A percentile compares a stretch with the other conserved stretches of the same genome.
These are phyloP conservation scores for Pontoporia blainvillei DNA, from an alignment of 2,113 vertebrate genomes.

Conservation along the genomic window DNA sequence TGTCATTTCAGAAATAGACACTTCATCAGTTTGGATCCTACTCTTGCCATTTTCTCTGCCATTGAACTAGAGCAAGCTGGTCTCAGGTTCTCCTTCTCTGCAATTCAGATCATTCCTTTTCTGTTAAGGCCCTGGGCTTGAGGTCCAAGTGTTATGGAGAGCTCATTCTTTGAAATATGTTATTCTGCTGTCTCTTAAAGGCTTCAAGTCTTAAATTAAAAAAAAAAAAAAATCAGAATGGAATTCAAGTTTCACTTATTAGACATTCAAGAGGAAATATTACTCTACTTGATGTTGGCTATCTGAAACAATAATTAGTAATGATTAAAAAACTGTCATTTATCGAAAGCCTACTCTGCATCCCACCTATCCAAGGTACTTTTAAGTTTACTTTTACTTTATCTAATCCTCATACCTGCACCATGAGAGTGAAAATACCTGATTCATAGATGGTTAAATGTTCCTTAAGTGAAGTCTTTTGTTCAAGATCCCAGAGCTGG, in stretches of 20 bases:
- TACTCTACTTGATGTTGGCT: accelerated
- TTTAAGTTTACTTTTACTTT: not conserved
- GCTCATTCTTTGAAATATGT: not conserved
- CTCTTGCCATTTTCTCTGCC: not conserved
- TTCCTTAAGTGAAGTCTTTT: not conserved
- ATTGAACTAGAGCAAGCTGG: not conserved
- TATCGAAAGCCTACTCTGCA: not conserved
- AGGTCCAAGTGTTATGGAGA: too few species aligned
- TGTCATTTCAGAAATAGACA: not conserved
- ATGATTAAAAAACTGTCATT: not conserved
- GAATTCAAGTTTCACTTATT: not conserved
- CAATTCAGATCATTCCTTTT: accelerated
- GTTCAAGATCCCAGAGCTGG: not conserved
- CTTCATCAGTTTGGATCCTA: accelerated
- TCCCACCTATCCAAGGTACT: not conserved
- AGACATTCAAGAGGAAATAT: not conserved
- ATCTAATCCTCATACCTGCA: not conserved
- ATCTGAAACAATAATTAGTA: not conserved
- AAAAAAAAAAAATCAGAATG: not conserved
- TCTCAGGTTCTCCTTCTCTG: accelerated
- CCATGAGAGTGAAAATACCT: not conserved
- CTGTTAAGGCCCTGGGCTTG: too few species aligned
- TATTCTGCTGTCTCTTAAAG: not conserved
- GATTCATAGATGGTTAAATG: too few species aligned
- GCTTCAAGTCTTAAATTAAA: not conserved